A percentile compares a stretch with the other conserved stretches of the same genome.
These are phyloP conservation scores for Dendrocopos noguchii DNA, from an alignment of 2,113 vertebrate genomes.

Conservation along the genomic window DNA sequence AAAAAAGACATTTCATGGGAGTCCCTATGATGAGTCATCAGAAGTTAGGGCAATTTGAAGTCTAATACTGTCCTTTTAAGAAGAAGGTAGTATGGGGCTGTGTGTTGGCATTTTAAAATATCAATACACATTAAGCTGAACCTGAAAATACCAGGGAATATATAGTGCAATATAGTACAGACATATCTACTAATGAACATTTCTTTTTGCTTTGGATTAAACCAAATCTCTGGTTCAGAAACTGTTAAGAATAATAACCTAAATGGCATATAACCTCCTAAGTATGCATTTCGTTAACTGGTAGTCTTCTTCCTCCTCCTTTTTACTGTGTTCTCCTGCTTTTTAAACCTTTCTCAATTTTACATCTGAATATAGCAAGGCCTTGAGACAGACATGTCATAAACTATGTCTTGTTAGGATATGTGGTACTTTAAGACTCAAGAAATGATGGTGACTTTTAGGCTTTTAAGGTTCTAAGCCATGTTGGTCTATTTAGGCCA, in stretches of 20 bases:
- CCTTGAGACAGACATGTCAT: background rate
- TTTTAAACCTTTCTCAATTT: background rate
- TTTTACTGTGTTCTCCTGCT: background rate
- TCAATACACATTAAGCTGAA: background rate
- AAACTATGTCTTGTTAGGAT: background rate
- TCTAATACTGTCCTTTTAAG: background rate
- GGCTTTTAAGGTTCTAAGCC: background rate
- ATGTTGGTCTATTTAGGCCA: background rate
- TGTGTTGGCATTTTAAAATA: slow-evolving; percentile 18
- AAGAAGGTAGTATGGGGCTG: background rate
- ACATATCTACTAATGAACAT: background rate
- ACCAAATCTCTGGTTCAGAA: background rate
- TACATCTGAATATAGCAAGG: background rate
- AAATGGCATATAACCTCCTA: background rate
- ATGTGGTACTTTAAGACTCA: background rate
- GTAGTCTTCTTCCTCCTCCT: background rate
- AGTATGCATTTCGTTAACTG: background rate
- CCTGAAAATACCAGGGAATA: background rate
- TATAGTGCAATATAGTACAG: background rate
- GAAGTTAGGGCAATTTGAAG: slow-evolving; percentile 11
- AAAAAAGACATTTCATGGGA: slow-evolving; percentile 20
- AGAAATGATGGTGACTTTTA: background rate
- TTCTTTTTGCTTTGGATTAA: background rate
- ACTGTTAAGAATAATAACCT: background rate
- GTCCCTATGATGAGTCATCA: background rate